Percentiles rank a stretch among this genome's conserved stretches.
phyloP scores from a whole-genome alignment of 2,888 invertebrate genomes.

The Tenodera sinensis region DNA sequence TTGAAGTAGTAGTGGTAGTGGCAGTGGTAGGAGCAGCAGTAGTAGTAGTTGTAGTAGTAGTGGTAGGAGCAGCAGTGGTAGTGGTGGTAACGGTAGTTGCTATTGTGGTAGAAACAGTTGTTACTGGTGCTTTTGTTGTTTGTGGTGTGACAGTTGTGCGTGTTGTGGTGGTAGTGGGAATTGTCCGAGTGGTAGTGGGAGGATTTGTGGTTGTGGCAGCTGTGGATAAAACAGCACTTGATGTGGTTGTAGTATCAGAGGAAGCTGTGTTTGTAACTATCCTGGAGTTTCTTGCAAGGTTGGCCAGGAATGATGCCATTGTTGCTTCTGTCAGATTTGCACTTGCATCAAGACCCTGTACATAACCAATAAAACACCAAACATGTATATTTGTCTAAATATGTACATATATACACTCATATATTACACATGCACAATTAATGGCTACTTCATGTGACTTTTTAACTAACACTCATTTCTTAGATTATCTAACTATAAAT shows the following conservation, averaged over 20 bases:
- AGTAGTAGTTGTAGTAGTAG: slow-evolving; percentile 17
- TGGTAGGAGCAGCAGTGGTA: slow-evolving; percentile 28
- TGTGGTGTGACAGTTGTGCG: slow-evolving; percentile 17
- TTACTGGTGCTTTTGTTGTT: not conserved
- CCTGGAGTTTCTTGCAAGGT: not conserved
- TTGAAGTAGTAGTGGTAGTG: slow-evolving; percentile 25
- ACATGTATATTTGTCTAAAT: not conserved
- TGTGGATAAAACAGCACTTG: not conserved
- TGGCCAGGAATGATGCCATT: not conserved
- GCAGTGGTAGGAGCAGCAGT: slow-evolving; percentile 29
- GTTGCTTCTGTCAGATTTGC: not conserved
- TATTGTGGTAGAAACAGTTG: slow-evolving; percentile 26
- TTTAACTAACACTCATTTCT: not conserved
- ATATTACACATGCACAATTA: not conserved
- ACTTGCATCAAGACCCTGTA: not conserved
- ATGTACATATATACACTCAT: not conserved
- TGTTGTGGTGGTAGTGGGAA: slow-evolving; percentile 31
- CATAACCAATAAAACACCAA: not conserved
- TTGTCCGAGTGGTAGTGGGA: slow-evolving; percentile 17
- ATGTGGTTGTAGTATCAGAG: not conserved
- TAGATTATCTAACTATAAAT: too few relatives aligned
- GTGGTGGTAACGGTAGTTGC: slow-evolving; percentile 24
- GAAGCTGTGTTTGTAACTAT: not conserved
- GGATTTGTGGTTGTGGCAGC: slow-evolving; percentile 28
- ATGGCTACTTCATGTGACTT: not conserved